Evolutionary conservation across 1,140 invertebrate genomes (phyloP), one percentile per base, ranked within the genome.

Genomic region (Patella vulgata): DNA sequence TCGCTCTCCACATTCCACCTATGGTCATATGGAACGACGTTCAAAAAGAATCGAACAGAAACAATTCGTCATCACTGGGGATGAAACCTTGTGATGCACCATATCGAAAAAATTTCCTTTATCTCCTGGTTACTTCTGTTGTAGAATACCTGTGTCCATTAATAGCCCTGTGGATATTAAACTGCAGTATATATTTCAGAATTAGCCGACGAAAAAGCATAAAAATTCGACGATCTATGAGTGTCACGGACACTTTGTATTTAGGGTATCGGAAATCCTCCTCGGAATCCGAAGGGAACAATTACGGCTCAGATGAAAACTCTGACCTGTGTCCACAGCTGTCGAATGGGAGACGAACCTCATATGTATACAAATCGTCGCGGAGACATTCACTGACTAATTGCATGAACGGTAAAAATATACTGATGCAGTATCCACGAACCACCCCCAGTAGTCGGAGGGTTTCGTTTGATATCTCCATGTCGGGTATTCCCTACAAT

Each of bases 181-280:
- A 80, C 40, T 59, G 67, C 63, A 74, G 74, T 12, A 71, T 80
- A n/a, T 80, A 75, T 52, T 63, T 76, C n/a, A 73, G 73, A 51
- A 73, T 80, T 39, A 65, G 64, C 17, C 42, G 72, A 31, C 50
- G 78, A 12, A 78, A 80, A 51, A 71, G 59, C 27, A 75, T 73
- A 36, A 73, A 78, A 48, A 68, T 80, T 31, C 57, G 78, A 36
- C 68, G 78, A 9, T 80, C 78, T 14, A 40, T 80, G 25, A 78
- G 77, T 48, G 55, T 55, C 25, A 69, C 65, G 14, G 73, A 70
- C 46, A 63, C 66, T 42, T 61, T 66, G 14, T 59, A 66, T 8
- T 56, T 70, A 30, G 61, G 59, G 23, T 68, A 55, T 30, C 61
- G 68, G 28, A 78, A 72, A 57, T 66, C 55, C 2, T 70, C 68